These are phyloP conservation scores for Jordanella pulchra DNA, from an alignment of 2,797 vertebrate genomes.

Conservation along the genomic window DNA sequence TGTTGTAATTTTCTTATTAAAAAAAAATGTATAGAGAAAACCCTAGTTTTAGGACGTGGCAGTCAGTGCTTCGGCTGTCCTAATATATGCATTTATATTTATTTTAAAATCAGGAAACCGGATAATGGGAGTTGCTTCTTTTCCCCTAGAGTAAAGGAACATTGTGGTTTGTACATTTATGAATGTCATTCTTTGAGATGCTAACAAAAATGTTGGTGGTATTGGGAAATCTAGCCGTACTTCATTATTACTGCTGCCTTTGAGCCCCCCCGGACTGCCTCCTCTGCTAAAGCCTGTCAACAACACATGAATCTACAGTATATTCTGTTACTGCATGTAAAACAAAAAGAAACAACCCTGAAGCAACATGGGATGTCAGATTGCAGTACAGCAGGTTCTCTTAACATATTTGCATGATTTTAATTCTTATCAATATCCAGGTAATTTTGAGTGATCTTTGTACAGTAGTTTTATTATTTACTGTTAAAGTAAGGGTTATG, in stretches of 20 bases:
- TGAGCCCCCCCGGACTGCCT: constrained; percentile 42
- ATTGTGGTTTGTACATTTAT: constrained; percentile 12
- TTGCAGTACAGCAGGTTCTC: constrained; percentile 1
- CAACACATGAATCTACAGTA: constrained; percentile 12
- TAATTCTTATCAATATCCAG: constrained; percentile 5
- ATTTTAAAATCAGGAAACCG: constrained; percentile 12
- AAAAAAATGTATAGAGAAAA: constrained; percentile 34
- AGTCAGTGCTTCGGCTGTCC: constrained; percentile 34
- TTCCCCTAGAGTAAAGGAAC: constrained; percentile 11
- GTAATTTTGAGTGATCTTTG: constrained; percentile 17
- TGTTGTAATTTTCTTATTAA: constrained; percentile 29
- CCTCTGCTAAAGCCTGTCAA: constrained; percentile 26
- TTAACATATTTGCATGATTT: neutral
- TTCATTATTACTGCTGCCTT: constrained; percentile 71
- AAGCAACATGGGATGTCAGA: neutral
- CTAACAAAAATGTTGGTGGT: constrained; percentile 27
- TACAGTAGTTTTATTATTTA: constrained; percentile 6
- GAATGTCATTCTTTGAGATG: constrained; percentile 12
- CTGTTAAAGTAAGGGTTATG: constrained; percentile 3
- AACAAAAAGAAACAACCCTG: neutral
- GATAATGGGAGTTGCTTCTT: constrained; percentile 4
- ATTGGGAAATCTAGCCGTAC: constrained; percentile 63
- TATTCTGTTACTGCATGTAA: constrained; percentile 30
- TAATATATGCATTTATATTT: constrained; percentile 44
- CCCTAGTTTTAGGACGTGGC: constrained; percentile 19